phyloP scores from a whole-genome alignment of 2,113 vertebrate species.

The Saccopteryx leptura region DNA sequence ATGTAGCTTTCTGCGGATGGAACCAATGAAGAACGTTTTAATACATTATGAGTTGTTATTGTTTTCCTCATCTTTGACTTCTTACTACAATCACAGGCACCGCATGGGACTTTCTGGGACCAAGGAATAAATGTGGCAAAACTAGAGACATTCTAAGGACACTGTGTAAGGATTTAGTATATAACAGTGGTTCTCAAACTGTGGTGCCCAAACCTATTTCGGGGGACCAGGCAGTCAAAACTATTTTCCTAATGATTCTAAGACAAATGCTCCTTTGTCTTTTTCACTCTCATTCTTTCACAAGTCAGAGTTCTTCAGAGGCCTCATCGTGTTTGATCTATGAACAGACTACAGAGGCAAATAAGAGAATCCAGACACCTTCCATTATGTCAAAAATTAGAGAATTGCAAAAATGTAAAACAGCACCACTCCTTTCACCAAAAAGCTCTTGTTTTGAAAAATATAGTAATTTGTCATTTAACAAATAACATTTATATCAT shows the following conservation, averaged over 20 bases:
- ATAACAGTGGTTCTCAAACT: not conserved
- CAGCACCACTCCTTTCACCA: not conserved
- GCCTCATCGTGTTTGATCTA: not conserved
- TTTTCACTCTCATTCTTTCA: not conserved
- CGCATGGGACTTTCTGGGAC: not conserved
- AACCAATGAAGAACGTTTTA: conserved; percentile 1
- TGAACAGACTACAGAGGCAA: not conserved
- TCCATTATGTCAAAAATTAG: not conserved
- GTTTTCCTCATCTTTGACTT: not conserved
- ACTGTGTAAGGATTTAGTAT: not conserved
- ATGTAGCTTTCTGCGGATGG: not conserved
- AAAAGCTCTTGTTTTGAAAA: not conserved
- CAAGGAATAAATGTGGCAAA: not conserved
- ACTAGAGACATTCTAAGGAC: not conserved
- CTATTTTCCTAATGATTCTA: not conserved
- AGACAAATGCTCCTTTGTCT: not conserved
- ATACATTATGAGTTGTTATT: not conserved
- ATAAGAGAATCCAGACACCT: not conserved
- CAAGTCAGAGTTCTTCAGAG: not conserved
- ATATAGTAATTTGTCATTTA: not conserved
- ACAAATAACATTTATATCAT: not conserved
- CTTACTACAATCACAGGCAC: not conserved
- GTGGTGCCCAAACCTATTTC: not conserved
- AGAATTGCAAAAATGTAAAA: not conserved
- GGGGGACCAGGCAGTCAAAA: not conserved